Evolutionary conservation across 1,140 invertebrate genomes (phyloP).

Genomic region (Ridgeia piscesae): DNA sequence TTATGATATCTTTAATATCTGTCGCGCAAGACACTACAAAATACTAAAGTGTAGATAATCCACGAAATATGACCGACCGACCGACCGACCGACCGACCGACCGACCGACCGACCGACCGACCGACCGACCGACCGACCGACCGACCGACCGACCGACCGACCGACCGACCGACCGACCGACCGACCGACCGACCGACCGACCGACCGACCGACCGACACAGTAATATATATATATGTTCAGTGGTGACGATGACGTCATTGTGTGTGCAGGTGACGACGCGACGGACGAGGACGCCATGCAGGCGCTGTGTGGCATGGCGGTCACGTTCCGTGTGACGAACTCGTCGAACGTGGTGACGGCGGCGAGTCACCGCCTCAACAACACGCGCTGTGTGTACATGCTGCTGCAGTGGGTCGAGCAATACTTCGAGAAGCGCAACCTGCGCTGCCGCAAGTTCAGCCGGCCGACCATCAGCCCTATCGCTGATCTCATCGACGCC

Average conservation of each 20-base stretch:
- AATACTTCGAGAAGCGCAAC: not conserved
- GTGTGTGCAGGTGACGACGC: not conserved
- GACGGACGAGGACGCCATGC: not conserved
- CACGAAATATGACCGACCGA: no score
- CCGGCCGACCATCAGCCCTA: no score
- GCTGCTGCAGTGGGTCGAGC: not conserved
- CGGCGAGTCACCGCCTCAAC: not conserved
- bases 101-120: no score
- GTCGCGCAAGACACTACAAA: no score
- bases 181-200: no score
- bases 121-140: no score
- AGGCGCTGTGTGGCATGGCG: not conserved
- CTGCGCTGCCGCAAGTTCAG: not conserved
- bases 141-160: no score
- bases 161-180: no score
- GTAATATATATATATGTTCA: not conserved
- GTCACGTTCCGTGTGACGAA: not conserved
- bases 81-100: no score
- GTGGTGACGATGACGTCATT: not conserved
- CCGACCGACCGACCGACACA: no score
- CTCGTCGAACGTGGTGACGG: not conserved
- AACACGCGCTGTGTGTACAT: not conserved
- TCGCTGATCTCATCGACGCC: not conserved
- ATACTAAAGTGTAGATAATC: no score
- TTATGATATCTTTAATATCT: no score